These are phyloP conservation scores for Polymixis flavicincta DNA, from an alignment of 2,888 invertebrate genomes.

Conservation along the genomic window DNA sequence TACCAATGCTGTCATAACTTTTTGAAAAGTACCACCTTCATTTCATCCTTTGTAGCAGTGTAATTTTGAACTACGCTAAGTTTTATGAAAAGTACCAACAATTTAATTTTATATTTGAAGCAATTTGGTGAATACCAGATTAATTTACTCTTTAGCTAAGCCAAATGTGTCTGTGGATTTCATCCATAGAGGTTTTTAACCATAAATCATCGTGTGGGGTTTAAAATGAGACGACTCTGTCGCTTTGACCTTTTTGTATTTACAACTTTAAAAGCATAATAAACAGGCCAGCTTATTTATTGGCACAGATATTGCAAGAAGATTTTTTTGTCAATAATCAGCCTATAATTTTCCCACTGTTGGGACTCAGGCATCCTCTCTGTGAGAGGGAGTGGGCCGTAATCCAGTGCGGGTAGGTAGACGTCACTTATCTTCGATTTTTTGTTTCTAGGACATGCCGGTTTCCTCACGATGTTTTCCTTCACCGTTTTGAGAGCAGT, in stretches of 20 bases:
- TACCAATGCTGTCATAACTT: conserved; percentile 69
- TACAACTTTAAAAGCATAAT: background rate
- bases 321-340: too few species aligned
- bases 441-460: too few species aligned
- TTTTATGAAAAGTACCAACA: background rate
- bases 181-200: background rate
- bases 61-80: background rate
- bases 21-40: conserved; percentile 23
- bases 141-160: background rate
- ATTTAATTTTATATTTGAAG: background rate
- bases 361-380: too few species aligned
- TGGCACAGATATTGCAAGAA: background rate
- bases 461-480: too few species aligned
- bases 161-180: background rate
- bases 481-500: too few species aligned
- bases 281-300: background rate
- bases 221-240: background rate
- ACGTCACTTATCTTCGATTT: too few species aligned
- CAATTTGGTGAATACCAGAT: background rate
- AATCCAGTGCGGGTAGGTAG: too few species aligned
- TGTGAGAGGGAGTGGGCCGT: too few species aligned
- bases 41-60: background rate
- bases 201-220: background rate
- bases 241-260: background rate
- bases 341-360: too few species aligned